Evolutionary conservation across 2,888 invertebrate genomes (phyloP).

Genomic region (Anoncus sp.): DNA sequence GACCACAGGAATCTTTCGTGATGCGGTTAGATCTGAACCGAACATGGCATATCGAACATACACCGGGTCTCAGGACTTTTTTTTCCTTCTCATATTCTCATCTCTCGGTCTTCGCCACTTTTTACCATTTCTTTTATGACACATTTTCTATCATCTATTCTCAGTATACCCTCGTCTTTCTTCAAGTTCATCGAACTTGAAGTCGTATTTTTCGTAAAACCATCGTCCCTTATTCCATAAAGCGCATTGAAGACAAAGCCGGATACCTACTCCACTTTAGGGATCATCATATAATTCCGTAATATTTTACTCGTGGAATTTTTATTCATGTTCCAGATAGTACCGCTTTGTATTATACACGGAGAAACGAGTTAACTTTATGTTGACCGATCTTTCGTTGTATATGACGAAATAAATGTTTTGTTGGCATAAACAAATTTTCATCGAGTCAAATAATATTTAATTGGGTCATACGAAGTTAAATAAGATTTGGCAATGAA

Average conservation of each 20-base stretch:
- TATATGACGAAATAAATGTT: slow-evolving; percentile 6
- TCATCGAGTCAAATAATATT: slow-evolving; percentile 7
- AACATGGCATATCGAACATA: slow-evolving; percentile 32
- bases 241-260: background rate
- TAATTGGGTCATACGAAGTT: slow-evolving; percentile 7
- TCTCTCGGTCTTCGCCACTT: slow-evolving; percentile 5
- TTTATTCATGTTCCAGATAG: background rate
- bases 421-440: background rate
- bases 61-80: background rate
- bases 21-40: slow-evolving; percentile 32
- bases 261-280: too few relatives aligned
- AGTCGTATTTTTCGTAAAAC: too few relatives aligned
- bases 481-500: slow-evolving; percentile 1
- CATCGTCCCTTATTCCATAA: background rate
- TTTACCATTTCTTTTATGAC: slow-evolving; percentile 11
- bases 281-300: background rate
- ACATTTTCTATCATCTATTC: background rate
- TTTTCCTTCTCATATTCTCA: background rate
- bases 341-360: too few relatives aligned
- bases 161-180: background rate
- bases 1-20: slow-evolving; percentile 42
- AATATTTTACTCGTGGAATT: background rate
- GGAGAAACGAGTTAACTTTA: background rate
- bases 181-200: background rate
- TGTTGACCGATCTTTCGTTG: slow-evolving; percentile 5